Evolutionary conservation across 1,140 invertebrate genomes (phyloP), one percentile per base, ranked within the genome.

Genomic region (Lanistes nyassanus): DNA sequence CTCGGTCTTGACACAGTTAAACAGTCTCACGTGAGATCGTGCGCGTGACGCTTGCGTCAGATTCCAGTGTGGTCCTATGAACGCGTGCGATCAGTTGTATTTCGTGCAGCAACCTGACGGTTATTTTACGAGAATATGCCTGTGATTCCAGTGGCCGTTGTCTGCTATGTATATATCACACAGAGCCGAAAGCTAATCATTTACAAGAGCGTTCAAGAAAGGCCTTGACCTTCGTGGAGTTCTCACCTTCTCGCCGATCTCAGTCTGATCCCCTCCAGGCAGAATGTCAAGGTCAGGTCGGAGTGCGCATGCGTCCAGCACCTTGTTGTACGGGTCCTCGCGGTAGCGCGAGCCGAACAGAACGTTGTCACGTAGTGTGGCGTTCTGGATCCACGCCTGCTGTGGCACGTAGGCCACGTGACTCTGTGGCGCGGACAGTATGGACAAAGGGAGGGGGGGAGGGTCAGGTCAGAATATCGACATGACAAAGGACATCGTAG

Each of bases 301-400:
- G 16, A 96, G 86, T 86, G 89, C 79, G 88, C 91, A 88, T 79
- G 90, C 86, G 85, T 93, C 90, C 81, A 91, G 83, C 31, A 91
- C 90, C 69, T 82, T 83, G 23, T 90, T 81, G 78, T 92, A 92
- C 62, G 78, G 77, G 55, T 76, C 78, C 42, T 84, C 58, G 76
- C 82, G 92, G 90, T 79, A 94, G 0, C 73, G 65, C 39, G 76
- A 79, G 58, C 86, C 85, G 83, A 97, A 96, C 2, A 95, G 86
- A 76, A 97, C 95, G 87, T 97, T 97, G 67, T 96, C 93, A 66
- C 92, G 90, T 23, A 97, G 90, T 0, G 94, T 94, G 11, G 92
- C 92, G 87, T 97, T 96, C 62, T 94, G 88, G 0, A 97, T 91
- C 96, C 96, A 97, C 0, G 95, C 93, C 66, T 93, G 92, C 85